These are phyloP conservation scores for Andricus grossulariae DNA, from an alignment of 1,140 invertebrate species.

Conservation along the genomic window DNA sequence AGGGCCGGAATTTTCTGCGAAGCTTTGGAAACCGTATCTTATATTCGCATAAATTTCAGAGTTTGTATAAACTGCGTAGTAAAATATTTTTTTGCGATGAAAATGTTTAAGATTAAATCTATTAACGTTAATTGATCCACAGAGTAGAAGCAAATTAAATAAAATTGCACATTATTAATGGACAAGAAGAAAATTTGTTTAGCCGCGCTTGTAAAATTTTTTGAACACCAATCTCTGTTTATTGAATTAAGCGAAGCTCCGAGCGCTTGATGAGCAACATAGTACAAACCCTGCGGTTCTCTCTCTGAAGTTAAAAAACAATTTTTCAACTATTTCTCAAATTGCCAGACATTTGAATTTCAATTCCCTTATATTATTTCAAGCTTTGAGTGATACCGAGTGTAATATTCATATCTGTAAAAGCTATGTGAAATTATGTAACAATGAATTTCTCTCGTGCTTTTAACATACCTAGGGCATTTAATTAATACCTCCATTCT, in stretches of 20 bases:
- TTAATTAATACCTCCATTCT: neutral
- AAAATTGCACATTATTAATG: conserved; percentile 16
- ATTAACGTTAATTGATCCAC: neutral
- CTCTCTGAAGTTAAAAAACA: conserved; percentile 6
- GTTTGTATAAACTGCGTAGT: neutral
- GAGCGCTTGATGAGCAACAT: conserved; percentile 15
- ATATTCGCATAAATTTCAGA: too few species aligned
- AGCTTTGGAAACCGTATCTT: too few species aligned
- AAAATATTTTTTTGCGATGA: neutral
- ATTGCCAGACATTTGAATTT: neutral
- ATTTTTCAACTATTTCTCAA: conserved; percentile 12
- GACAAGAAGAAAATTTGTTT: conserved; percentile 1
- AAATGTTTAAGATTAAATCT: neutral
- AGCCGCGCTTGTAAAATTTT: neutral
- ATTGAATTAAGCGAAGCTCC: conserved; percentile 9
- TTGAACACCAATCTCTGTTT: neutral
- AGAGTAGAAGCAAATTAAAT: neutral
- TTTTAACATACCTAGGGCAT: neutral
- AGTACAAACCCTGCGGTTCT: neutral
- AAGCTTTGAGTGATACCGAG: neutral
- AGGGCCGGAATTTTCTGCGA: too few species aligned
- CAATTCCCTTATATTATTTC: neutral
- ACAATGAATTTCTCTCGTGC: neutral
- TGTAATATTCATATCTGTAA: neutral
- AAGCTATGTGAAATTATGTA: neutral